Evolutionary conservation across 1,140 invertebrate genomes (phyloP).

Genomic region (Protaetia brevitarsis): DNA sequence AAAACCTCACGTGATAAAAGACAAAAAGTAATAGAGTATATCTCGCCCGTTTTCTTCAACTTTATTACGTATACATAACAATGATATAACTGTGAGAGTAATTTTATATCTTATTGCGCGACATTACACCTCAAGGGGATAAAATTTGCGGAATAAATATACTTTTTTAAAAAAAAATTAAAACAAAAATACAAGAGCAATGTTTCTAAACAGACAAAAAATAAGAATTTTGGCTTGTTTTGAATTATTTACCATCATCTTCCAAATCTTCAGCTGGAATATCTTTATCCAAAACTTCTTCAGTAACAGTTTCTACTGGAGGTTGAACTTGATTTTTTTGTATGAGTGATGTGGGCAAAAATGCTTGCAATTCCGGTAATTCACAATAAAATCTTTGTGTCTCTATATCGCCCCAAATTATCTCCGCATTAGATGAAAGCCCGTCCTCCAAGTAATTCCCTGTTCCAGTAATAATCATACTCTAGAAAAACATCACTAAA

Average conservation of each 20-base stretch:
- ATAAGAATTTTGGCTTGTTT: no score
- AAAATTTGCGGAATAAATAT: no score
- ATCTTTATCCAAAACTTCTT: constrained; percentile 75
- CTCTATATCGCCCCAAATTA: constrained; percentile 92
- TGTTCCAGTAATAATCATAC: constrained; percentile 52
- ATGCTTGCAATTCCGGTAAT: constrained; percentile 88
- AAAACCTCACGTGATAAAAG: no score
- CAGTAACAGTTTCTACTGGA: constrained; percentile 63
- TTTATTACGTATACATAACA: no score
- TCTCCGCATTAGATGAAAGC: constrained; percentile 49
- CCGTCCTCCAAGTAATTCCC: constrained; percentile 53
- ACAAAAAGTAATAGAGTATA: no score
- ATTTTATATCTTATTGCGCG: no score
- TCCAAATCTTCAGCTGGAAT: constrained; percentile 75
- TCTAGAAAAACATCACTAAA: constrained; percentile 32
- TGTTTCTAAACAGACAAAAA: no score
- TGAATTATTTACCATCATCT: constrained; percentile 53
- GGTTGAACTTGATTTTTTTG: constrained; percentile 49
- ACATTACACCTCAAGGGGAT: no score
- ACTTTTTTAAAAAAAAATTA: no score
- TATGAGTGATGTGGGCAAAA: constrained; percentile 75
- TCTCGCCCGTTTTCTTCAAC: no score
- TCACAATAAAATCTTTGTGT: constrained; percentile 91
- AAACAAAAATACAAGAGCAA: no score
- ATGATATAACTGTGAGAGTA: no score